These are phyloP conservation scores for Glaucidium brasilianum DNA, from an alignment of 2,113 vertebrate species.

Conservation along the genomic window DNA sequence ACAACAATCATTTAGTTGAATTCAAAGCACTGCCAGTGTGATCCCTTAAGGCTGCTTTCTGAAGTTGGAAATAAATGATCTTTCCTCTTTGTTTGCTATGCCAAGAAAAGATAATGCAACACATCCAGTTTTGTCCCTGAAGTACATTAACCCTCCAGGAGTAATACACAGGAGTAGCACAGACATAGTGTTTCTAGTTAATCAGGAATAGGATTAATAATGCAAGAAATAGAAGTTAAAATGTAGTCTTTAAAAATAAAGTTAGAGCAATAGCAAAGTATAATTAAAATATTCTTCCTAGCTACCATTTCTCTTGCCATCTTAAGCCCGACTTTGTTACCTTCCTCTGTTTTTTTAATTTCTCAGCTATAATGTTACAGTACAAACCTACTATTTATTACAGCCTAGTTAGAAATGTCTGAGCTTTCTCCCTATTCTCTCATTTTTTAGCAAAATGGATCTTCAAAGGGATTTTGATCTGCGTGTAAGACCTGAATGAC, in stretches of 20 bases:
- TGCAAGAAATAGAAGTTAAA: conserved; percentile 64
- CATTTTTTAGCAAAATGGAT: not conserved
- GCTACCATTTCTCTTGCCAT: not conserved
- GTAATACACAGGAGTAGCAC: conserved; percentile 6
- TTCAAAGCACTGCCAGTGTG: not conserved
- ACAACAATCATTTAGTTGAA: not conserved
- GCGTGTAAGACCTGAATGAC: not conserved
- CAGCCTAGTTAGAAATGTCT: not conserved
- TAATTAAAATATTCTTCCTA: conserved; percentile 60
- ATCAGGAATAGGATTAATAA: conserved; percentile 68
- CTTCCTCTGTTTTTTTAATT: not conserved
- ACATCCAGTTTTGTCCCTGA: conserved; percentile 52
- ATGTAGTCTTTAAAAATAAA: conserved; percentile 60
- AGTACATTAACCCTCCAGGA: conserved; percentile 43
- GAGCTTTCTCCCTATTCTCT: not conserved
- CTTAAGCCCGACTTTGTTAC: not conserved
- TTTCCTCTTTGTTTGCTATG: conserved; percentile 46
- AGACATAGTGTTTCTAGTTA: conserved; percentile 54
- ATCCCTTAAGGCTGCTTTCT: conserved; percentile 31
- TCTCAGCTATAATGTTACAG: not conserved
- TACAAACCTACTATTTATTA: not conserved
- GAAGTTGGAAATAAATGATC: conserved; percentile 30
- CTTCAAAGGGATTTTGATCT: not conserved
- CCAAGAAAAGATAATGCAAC: conserved; percentile 52
- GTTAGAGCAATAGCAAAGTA: conserved; percentile 23